A percentile compares a stretch with the other conserved stretches of the same genome.
phyloP scores from a whole-genome alignment of 2,888 invertebrate species.

The Osmoderma eremita region DNA sequence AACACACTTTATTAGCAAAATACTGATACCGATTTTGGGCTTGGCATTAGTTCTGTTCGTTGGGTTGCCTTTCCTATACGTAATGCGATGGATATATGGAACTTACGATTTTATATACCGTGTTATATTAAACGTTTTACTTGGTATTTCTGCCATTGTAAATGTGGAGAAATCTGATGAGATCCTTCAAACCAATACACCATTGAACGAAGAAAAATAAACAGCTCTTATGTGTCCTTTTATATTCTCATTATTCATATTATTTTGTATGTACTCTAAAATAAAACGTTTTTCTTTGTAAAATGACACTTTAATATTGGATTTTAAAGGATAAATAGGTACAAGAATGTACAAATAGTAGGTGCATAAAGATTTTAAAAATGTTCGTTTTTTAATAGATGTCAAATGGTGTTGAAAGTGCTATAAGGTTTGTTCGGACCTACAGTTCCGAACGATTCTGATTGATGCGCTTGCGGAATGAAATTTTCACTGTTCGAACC shows the following conservation, averaged over 20 bases:
- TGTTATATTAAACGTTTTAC: conserved; percentile 40
- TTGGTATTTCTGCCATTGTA: conserved; percentile 2
- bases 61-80: conserved; percentile 46
- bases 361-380: no score
- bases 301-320: no score
- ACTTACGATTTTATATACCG: conserved; percentile 44
- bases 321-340: no score
- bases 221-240: neutral
- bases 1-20: conserved; percentile 39
- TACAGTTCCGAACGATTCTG: no score
- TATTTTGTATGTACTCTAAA: conserved; percentile 3
- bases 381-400: no score
- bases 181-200: neutral
- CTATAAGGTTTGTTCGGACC: no score
- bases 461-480: no score
- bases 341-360: no score
- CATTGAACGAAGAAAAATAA: conserved; percentile 5
- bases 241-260: neutral
- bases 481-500: no score
- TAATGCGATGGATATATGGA: conserved; percentile 43
- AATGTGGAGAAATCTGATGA: neutral
- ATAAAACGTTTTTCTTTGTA: neutral
- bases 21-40: conserved; percentile 44
- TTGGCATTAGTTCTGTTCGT: conserved; percentile 44
- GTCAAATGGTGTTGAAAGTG: no score